These are phyloP conservation scores for Damaliscus lunatus DNA, from an alignment of 2,113 vertebrate species.

Conservation along the genomic window DNA sequence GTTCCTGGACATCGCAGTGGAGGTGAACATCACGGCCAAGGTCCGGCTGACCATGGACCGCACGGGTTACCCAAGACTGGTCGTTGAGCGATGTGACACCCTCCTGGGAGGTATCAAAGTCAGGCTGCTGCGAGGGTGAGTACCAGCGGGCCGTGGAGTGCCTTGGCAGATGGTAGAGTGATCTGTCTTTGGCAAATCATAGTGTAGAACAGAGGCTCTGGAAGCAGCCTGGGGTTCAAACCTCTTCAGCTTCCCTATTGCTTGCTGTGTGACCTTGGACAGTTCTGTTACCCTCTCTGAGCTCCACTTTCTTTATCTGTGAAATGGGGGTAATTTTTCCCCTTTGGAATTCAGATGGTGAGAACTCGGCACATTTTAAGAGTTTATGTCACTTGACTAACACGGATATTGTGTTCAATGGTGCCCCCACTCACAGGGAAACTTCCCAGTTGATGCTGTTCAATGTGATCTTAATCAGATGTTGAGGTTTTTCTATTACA, in stretches of 20 bases:
- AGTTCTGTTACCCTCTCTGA: background rate
- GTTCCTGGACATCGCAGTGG: conserved; percentile 70
- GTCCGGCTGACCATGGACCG: conserved; percentile 76
- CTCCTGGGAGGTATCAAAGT: conserved; percentile 74
- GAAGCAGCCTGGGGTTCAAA: background rate
- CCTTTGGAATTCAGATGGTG: background rate
- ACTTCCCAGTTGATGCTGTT: background rate
- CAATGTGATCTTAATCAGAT: background rate
- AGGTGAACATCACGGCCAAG: conserved; percentile 77
- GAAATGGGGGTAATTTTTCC: background rate
- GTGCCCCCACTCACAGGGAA: background rate
- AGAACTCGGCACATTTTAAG: background rate
- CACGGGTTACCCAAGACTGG: conserved; percentile 65
- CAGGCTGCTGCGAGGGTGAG: conserved; percentile 75
- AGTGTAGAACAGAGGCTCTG: background rate
- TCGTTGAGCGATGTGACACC: conserved; percentile 71
- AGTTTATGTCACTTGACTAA: background rate
- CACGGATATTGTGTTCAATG: background rate
- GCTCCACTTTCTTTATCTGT: background rate
- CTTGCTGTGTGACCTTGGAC: background rate
- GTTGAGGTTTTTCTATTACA: background rate
- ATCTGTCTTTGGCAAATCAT: background rate
- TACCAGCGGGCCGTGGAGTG: rapidly evolving
- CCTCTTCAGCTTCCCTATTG: background rate
- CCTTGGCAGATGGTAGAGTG: background rate